Evolutionary conservation across 2,797 vertebrate genomes (phyloP).

Genomic region (Tokudaia tokunoshimensis): DNA sequence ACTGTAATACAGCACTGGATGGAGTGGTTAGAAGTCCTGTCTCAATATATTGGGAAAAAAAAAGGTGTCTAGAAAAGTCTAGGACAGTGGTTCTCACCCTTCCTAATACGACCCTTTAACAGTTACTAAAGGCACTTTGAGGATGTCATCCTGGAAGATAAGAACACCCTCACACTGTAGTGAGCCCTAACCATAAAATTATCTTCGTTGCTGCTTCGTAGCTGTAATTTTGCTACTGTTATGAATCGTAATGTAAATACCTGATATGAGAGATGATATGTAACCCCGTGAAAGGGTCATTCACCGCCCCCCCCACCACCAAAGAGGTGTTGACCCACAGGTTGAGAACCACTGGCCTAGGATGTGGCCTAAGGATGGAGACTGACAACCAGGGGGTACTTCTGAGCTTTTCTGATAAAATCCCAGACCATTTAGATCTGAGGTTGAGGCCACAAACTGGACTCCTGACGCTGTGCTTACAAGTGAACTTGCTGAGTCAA

Average conservation of each 20-base stretch:
- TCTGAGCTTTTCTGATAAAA: not conserved
- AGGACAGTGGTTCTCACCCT: not conserved
- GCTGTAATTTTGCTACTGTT: not conserved
- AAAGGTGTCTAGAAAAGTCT: not conserved
- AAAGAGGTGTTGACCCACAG: not conserved
- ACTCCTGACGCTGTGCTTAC: not conserved
- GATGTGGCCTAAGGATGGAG: not conserved
- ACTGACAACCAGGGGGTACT: too few species aligned
- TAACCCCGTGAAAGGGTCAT: not conserved
- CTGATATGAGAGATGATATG: too few species aligned
- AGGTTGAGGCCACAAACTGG: not conserved
- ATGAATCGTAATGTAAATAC: not conserved
- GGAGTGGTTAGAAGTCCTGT: not conserved
- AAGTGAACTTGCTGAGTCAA: not conserved
- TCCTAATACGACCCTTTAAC: not conserved
- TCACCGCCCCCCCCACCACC: not conserved
- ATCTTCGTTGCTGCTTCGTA: not conserved
- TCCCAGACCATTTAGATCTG: not conserved
- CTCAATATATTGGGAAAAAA: not conserved
- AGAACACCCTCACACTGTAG: not conserved
- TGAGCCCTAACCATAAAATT: not conserved
- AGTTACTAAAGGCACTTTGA: not conserved
- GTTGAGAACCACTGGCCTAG: not conserved
- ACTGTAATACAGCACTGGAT: not conserved
- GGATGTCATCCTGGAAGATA: not conserved